Evolutionary conservation across 2,113 vertebrate species (phyloP), one percentile per base, ranked within the genome.

Genomic region (Grammomys dolichurus): DNA sequence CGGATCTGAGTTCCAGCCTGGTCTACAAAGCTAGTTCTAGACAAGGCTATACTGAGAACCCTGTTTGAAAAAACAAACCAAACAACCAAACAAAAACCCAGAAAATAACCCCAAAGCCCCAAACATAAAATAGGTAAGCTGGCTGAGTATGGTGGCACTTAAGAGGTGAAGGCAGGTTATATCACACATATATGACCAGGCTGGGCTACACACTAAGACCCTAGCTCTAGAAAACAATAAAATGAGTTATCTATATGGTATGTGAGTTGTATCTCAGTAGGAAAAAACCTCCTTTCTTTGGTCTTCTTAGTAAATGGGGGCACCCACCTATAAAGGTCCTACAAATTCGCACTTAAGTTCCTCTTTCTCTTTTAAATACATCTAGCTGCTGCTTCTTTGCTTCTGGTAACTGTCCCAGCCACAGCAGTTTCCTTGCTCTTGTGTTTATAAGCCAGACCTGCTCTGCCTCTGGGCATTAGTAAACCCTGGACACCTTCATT

Each of bases 231-330:
- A 69, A 51, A 36, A 70, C 31, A 69, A 85, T 90, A 73, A 75
- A 85, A 43, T 78, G 58, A 56, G 75, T 51, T 31, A 70, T 87
- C 65, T 87, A 36, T 70, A 92, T 80, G 14, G 3, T 87, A 72
- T 81, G n/a, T 72, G 46, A 92, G 76, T 89, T 91, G 48, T 31
- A 82, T 70, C n/a, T 90, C 28, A 84, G 33, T 75, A 89, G 67
- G 94, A 14, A 67, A 87, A 85, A n/a, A 10, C 31, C 63, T 84
- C 11, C 19, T 60, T 28, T 36, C 46, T 13, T 60, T 4, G 63
- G 7, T 19, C 73, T 94, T 94, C 78, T 73, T 81, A 78, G 69
- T 85, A 48, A 90, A 33, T 88, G 87, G 63, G 43, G 84, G 22
- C 56, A 51, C 19, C 31, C 31, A 19, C 10, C 46, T 86, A 0